These are phyloP conservation scores for Megaceryle alcyon DNA, from an alignment of 2,797 vertebrate genomes.

Conservation along the genomic window DNA sequence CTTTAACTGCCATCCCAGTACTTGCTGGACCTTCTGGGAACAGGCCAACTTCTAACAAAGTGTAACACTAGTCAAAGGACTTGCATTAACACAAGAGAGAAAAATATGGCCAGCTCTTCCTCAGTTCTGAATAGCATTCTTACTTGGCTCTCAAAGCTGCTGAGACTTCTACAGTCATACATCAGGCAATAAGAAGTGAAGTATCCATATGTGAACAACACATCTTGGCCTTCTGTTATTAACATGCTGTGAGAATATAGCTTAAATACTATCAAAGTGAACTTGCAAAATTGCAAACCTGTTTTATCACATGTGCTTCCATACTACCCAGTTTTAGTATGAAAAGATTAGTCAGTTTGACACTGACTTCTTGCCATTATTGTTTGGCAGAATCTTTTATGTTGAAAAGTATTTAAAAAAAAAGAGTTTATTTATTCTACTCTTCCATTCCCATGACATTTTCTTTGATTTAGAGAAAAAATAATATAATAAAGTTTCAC, in stretches of 20 bases:
- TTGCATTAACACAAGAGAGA: background rate
- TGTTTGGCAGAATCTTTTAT: background rate
- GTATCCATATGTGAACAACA: background rate
- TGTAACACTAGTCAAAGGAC: background rate
- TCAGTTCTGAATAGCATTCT: background rate
- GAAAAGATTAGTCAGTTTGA: background rate
- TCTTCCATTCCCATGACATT: background rate
- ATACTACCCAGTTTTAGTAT: background rate
- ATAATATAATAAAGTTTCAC: background rate
- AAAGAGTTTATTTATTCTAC: background rate
- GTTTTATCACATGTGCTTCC: background rate
- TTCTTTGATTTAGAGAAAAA: background rate
- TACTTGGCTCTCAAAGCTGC: background rate
- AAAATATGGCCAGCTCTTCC: background rate
- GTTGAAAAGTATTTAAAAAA: background rate
- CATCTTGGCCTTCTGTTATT: background rate
- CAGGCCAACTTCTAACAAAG: background rate
- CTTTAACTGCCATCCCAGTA: background rate
- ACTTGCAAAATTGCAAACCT: background rate
- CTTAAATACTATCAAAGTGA: background rate
- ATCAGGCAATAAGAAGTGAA: background rate
- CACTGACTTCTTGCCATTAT: background rate
- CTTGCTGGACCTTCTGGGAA: background rate
- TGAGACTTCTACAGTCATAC: background rate
- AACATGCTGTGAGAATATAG: background rate